A percentile compares a stretch with the other conserved stretches of the same genome.
Conservation (phyloP, 2,113 vertebrate species). For the Cettia cetti region DNA sequence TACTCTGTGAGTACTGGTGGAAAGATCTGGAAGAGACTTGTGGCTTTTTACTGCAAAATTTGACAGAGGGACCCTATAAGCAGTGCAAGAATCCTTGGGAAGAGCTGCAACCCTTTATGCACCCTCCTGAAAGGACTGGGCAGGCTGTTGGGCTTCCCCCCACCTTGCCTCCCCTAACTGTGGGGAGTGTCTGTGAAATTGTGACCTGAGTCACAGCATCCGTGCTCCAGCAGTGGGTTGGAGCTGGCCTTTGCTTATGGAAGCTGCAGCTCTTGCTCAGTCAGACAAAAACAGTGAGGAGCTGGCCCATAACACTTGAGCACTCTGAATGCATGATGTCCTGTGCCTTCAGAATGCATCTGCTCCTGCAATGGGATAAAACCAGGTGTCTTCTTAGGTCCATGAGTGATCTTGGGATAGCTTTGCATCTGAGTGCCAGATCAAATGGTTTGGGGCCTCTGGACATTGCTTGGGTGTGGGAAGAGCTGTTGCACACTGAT, state of each 20-base stretch:
- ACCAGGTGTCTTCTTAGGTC: not conserved
- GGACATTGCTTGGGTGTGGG: not conserved
- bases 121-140: not conserved
- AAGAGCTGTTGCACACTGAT: not conserved
- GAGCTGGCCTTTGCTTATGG: not conserved
- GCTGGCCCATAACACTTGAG: not conserved
- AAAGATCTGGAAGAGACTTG: not conserved
- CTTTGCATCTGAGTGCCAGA: not conserved
- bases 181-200: not conserved
- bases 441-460: not conserved
- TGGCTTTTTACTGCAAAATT: not conserved
- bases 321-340: fast-evolving
- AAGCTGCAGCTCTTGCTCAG: not conserved
- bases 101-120: not conserved
- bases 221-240: not conserved
- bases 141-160: not conserved
- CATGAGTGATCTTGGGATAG: not conserved
- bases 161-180: not conserved
- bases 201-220: not conserved
- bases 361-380: not conserved
- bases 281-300: not conserved
- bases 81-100: not conserved
- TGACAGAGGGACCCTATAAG: not conserved
- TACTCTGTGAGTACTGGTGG: not conserved
- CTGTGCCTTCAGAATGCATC: not conserved